Evolutionary conservation across 2,113 vertebrate genomes (phyloP).

Genomic region (Nesoenas mayeri): DNA sequence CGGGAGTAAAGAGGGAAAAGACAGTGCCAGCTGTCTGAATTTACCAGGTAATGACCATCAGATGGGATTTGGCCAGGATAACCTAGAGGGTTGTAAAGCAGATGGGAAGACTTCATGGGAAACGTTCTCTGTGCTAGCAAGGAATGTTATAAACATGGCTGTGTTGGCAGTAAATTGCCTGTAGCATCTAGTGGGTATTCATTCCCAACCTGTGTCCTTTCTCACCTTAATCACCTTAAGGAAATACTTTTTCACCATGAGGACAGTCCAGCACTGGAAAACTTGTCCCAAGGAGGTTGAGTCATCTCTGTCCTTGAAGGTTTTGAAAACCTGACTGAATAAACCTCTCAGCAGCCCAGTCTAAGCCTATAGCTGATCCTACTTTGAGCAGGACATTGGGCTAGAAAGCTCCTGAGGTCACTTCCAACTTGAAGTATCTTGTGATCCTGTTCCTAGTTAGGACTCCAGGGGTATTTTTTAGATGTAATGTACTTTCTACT

Average conservation of each 20-base stretch:
- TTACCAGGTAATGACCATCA: not conserved
- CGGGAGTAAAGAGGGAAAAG: not conserved
- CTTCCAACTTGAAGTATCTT: not conserved
- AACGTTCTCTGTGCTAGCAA: not conserved
- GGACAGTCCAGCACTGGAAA: not conserved
- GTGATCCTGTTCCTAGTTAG: not conserved
- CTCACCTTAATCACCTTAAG: not conserved
- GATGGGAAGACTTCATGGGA: not conserved
- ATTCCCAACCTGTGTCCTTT: not conserved
- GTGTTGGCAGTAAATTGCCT: not conserved
- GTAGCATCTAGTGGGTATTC: not conserved
- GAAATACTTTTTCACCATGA: not conserved
- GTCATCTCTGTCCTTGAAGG: not conserved
- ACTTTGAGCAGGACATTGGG: not conserved
- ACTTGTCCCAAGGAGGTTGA: not conserved
- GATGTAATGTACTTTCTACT: not conserved
- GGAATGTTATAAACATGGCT: not conserved
- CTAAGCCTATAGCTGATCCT: not conserved
- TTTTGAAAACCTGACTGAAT: not conserved
- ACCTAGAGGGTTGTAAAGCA: not conserved
- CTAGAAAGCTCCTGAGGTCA: not conserved
- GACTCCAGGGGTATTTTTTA: not conserved
- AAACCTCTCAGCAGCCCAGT: not conserved
- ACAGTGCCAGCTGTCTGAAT: not conserved
- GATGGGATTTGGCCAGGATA: not conserved